A percentile compares a stretch with the other conserved stretches of the same genome.
These are phyloP conservation scores for Hyles vespertilio DNA, from an alignment of 1,140 invertebrate species.

Conservation along the genomic window DNA sequence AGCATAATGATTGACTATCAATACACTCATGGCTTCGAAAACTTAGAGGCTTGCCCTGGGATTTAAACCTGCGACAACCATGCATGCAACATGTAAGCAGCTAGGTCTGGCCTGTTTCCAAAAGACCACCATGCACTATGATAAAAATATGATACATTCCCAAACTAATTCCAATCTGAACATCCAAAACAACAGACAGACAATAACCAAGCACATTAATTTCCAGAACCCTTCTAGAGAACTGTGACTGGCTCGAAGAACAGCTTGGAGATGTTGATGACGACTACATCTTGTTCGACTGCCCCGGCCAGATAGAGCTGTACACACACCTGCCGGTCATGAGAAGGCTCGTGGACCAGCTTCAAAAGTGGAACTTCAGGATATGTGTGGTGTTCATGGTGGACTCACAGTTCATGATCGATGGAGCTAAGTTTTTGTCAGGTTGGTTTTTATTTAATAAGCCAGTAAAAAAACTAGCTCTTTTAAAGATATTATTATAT, in stretches of 20 bases:
- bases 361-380: conserved; percentile 93
- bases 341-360: conserved; percentile 85
- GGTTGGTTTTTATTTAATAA: conserved; percentile 30
- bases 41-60: no score
- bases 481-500: no score
- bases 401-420: conserved; percentile 98
- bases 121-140: no score
- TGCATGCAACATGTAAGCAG: no score
- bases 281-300: conserved; percentile 99
- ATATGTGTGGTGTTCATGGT: conserved; percentile 95
- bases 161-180: no score
- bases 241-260: conserved; percentile 93
- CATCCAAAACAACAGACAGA: no score
- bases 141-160: no score
- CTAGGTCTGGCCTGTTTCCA: no score
- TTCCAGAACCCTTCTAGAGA: conserved; percentile 90
- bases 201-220: background rate
- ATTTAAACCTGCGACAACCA: no score
- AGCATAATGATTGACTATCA: no score
- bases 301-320: conserved; percentile 98
- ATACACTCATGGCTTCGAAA: no score
- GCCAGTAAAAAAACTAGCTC: no score
- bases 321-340: conserved; percentile 97
- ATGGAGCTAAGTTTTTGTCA: conserved; percentile 96
- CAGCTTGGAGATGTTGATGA: conserved; percentile 86